phyloP scores from a whole-genome alignment of 2,797 vertebrate species.

The Melanotaenia maccullochi region DNA sequence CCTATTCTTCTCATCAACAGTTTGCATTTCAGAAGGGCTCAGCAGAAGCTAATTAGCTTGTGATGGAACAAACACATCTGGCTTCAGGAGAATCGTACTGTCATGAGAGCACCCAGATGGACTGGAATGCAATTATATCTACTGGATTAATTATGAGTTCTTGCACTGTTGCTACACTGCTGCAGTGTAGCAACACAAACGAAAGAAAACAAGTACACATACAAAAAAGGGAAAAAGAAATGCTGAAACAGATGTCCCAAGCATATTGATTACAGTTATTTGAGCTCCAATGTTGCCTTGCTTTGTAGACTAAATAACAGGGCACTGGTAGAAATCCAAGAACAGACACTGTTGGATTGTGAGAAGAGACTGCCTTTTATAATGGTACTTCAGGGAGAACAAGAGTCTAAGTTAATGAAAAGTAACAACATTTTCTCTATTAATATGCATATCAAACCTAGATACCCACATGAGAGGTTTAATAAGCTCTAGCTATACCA shows the following conservation, averaged over 20 bases:
- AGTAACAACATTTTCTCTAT: conserved; percentile 18
- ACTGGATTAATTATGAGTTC: conserved; percentile 70
- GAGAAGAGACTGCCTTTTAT: conserved; percentile 23
- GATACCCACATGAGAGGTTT: conserved; percentile 5
- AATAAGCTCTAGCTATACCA: neutral
- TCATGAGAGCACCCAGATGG: conserved; percentile 58
- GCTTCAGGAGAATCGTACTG: conserved; percentile 42
- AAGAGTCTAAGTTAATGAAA: conserved; percentile 26
- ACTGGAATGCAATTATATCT: conserved; percentile 70
- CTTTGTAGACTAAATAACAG: conserved; percentile 72
- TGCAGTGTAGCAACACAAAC: conserved; percentile 17
- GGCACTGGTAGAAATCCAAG: conserved; percentile 39
- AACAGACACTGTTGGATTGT: conserved; percentile 46
- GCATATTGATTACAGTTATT: conserved; percentile 72
- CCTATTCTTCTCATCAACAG: conserved; percentile 32
- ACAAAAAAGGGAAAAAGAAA: conserved; percentile 10
- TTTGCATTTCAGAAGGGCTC: conserved; percentile 44
- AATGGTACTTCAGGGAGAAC: conserved; percentile 11
- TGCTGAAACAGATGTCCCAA: conserved; percentile 61
- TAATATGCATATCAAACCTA: conserved; percentile 49
- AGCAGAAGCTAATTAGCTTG: conserved; percentile 49
- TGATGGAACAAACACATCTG: conserved; percentile 71
- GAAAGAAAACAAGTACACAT: conserved; percentile 13
- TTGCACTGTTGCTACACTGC: conserved; percentile 38
- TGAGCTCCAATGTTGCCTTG: conserved; percentile 40